Evolutionary conservation across 2,888 invertebrate genomes (phyloP).

Genomic region (Byasa hedistus): DNA sequence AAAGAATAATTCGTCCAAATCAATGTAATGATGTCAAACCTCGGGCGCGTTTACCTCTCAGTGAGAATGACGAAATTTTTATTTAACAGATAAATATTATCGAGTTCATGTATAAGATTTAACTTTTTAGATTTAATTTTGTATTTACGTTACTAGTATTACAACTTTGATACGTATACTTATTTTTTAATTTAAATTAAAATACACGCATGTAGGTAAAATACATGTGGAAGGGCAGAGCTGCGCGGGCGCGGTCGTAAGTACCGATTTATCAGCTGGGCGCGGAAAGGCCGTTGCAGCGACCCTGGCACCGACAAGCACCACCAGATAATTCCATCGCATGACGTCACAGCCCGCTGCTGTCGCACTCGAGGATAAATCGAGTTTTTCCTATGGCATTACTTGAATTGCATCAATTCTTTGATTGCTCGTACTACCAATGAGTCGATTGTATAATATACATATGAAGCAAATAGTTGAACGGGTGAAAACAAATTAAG

Average conservation of each 20-base stretch:
- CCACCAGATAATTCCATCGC: conserved; percentile 57
- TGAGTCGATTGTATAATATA: neutral
- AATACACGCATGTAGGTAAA: neutral
- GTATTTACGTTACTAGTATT: too few relatives aligned
- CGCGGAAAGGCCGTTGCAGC: conserved; percentile 56
- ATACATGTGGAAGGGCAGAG: conserved; percentile 23
- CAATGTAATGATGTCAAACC: conserved; percentile 10
- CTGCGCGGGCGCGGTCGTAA: conserved; percentile 57
- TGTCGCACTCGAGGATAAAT: conserved; percentile 38
- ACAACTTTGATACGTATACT: too few relatives aligned
- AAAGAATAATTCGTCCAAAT: conserved; percentile 27
- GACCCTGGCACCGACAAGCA: conserved; percentile 66
- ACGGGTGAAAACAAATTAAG: neutral
- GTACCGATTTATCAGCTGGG: conserved; percentile 58
- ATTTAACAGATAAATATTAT: neutral
- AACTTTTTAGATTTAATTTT: too few relatives aligned
- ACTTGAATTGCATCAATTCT: conserved; percentile 6
- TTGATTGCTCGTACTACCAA: neutral
- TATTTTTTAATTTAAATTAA: neutral
- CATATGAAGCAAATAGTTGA: neutral
- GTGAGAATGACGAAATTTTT: neutral
- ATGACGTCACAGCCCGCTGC: conserved; percentile 38
- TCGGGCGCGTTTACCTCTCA: conserved; percentile 8
- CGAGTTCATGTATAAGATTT: too few relatives aligned
- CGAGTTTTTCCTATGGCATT: conserved; percentile 33